Conservation (phyloP, 2,113 vertebrate species). For the Callithrix jacchus region DNA sequence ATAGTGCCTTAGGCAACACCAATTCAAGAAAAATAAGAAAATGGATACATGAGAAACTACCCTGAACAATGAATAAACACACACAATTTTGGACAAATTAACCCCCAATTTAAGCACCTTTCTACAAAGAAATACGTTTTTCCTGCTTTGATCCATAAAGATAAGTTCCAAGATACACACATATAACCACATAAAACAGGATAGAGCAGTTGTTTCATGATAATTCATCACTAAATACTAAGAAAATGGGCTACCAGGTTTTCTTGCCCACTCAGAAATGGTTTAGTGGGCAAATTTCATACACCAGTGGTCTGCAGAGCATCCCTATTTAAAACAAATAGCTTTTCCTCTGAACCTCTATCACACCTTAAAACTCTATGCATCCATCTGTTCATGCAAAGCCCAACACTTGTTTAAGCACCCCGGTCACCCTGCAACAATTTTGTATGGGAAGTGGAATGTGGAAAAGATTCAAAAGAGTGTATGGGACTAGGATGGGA, state of each 20-base stretch:
- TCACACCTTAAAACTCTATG: background rate
- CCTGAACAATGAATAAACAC: background rate
- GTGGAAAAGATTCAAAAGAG: background rate
- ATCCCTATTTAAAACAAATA: background rate
- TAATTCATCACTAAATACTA: slow-evolving; percentile 18
- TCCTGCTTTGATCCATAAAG: background rate
- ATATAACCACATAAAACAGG: background rate
- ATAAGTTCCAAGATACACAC: background rate
- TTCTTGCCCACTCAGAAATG: slow-evolving; percentile 8
- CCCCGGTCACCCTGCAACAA: background rate
- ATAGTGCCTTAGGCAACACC: background rate
- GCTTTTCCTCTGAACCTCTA: background rate
- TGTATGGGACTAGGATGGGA: background rate
- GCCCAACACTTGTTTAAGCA: background rate
- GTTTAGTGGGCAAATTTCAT: background rate
- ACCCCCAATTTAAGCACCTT: background rate
- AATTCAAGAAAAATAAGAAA: slow-evolving; percentile 8
- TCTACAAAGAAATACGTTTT: background rate
- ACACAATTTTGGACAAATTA: slow-evolving; percentile 16
- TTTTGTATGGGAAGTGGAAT: background rate
- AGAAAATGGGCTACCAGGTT: background rate
- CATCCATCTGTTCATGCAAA: background rate
- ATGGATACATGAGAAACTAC: background rate
- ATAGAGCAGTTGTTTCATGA: background rate
- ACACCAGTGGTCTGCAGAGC: background rate